A percentile compares a stretch with the other conserved stretches of the same genome.
phyloP scores from a whole-genome alignment of 1,140 invertebrate genomes.

The Centruroides sculpturatus region DNA sequence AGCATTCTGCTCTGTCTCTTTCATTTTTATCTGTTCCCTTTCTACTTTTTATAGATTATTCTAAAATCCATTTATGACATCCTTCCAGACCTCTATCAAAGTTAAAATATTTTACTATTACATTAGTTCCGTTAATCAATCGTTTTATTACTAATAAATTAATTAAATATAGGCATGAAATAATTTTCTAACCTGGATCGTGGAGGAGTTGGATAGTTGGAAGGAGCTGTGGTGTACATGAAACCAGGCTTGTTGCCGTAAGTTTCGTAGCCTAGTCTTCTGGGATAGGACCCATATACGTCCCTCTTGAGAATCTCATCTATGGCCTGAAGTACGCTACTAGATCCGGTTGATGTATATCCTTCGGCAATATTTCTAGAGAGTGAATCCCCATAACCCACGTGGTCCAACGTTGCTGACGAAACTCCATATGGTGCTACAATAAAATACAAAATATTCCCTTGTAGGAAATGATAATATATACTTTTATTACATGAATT shows the following conservation, averaged over 20 bases:
- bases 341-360: background rate
- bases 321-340: background rate
- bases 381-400: no score
- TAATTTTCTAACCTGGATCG: background rate
- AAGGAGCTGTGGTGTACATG: background rate
- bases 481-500: no score
- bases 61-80: no score
- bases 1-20: no score
- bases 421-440: no score
- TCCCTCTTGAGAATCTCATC: constrained; percentile 3
- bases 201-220: background rate
- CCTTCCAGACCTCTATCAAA: no score
- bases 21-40: no score
- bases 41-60: no score
- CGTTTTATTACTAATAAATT: background rate
- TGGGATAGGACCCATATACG: background rate
- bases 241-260: background rate
- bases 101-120: no score
- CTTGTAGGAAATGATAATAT: no score
- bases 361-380: background rate
- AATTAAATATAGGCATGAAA: background rate
- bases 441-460: no score
- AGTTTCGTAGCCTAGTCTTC: background rate
- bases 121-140: background rate
- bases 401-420: no score